Conservation (phyloP, 53 echinoderm and acorn worm species). For the Stichopus horrens region DNA sequence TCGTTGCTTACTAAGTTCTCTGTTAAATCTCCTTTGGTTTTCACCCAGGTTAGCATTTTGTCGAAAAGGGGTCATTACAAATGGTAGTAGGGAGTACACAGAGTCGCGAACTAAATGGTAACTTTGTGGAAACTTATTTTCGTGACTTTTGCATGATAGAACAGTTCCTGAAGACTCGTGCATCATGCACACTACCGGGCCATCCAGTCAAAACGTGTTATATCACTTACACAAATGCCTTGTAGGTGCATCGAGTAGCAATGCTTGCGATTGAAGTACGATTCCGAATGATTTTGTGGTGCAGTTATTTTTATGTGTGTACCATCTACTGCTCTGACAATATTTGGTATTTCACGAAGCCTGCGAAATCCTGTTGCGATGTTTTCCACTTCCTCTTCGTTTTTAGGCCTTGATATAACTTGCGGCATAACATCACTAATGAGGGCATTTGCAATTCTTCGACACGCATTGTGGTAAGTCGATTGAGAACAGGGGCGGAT, state of each 20-base stretch:
- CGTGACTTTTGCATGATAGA: background rate
- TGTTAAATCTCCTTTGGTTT: background rate
- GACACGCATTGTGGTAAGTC: conserved; percentile 6
- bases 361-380: background rate
- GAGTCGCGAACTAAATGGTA: conserved; percentile 6
- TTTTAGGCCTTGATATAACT: background rate
- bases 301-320: conserved; percentile 19
- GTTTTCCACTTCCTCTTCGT: background rate
- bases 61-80: conserved; percentile 5
- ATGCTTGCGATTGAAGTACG: conserved; percentile 14
- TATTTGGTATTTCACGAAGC: conserved; percentile 7
- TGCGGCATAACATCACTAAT: background rate
- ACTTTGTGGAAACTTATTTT: background rate
- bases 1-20: background rate
- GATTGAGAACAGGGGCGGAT: too few relatives aligned
- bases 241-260: conserved; percentile 21
- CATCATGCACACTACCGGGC: conserved; percentile 24
- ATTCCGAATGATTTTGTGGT: background rate
- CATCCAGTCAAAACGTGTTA: conserved; percentile 11
- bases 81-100: background rate
- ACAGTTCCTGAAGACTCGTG: conserved; percentile 18
- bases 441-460: conserved; percentile 12
- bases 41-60: conserved; percentile 2
- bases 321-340: conserved; percentile 13
- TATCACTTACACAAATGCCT: background rate